Evolutionary conservation across 2,888 invertebrate genomes (phyloP).

Genomic region (Perizoma flavofasciatum): DNA sequence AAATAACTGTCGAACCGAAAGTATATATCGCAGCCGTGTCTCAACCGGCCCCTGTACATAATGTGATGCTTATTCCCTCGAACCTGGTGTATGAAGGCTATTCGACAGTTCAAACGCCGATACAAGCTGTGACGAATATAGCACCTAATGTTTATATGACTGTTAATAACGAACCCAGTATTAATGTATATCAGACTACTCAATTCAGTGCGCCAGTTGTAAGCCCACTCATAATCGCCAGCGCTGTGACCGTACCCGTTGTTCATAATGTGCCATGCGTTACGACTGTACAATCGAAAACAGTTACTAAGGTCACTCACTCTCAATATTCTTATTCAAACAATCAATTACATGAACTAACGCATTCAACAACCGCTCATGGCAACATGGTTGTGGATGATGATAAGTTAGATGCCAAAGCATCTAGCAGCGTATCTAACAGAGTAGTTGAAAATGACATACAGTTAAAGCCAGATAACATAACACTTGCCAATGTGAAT

Average conservation of each 20-base stretch:
- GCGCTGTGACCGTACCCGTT: conserved; percentile 42
- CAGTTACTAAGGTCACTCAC: conserved; percentile 5
- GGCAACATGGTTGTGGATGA: conserved; percentile 6
- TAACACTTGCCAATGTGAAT: conserved; percentile 35
- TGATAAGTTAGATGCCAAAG: conserved; percentile 5
- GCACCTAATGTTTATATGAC: conserved; percentile 47
- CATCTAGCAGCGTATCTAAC: not conserved
- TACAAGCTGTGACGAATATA: conserved; percentile 36
- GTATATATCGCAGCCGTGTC: conserved; percentile 46
- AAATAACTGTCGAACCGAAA: conserved; percentile 39
- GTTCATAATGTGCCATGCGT: conserved; percentile 28
- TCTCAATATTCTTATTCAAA: conserved; percentile 10
- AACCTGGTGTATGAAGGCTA: conserved; percentile 58
- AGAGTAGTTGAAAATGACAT: conserved; percentile 6
- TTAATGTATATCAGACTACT: conserved; percentile 55
- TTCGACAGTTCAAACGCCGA: conserved; percentile 44
- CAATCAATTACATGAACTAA: conserved; percentile 9
- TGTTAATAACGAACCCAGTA: conserved; percentile 48
- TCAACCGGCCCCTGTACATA: conserved; percentile 48
- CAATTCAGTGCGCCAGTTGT: conserved; percentile 53
- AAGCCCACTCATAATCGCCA: conserved; percentile 55
- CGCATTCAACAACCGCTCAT: not conserved
- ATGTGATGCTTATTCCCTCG: conserved; percentile 58
- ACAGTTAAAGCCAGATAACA: conserved; percentile 23
- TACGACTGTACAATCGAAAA: conserved; percentile 23